Evolutionary conservation across 2,797 vertebrate genomes (phyloP).

Genomic region (Esox lucius): DNA sequence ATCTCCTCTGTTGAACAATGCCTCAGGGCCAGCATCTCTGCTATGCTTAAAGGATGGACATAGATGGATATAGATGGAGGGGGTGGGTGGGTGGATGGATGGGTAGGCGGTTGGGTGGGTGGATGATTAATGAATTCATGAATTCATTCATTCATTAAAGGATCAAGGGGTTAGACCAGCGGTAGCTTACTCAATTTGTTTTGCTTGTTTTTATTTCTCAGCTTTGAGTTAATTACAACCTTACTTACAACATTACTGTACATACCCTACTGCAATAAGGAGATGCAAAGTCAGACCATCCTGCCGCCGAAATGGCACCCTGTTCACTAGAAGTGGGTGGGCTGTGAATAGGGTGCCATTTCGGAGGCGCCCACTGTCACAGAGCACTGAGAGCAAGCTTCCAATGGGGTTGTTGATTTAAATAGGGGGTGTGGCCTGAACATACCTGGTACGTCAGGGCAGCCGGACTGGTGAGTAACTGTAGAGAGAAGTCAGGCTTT

Average conservation of each 20-base stretch:
- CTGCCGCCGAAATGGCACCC: constrained; percentile 34
- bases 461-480: constrained; percentile 71
- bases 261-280: constrained; percentile 8
- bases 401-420: not conserved
- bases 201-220: constrained; percentile 22
- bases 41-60: constrained; percentile 7
- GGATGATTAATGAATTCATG: constrained; percentile 30
- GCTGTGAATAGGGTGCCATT: not conserved
- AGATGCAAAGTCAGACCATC: constrained; percentile 19
- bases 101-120: constrained; percentile 30
- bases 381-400: not conserved
- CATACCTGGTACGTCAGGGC: constrained; percentile 77
- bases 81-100: constrained; percentile 18
- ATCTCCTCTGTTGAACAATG: constrained; percentile 1
- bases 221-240: constrained; percentile 10
- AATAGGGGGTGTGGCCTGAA: constrained; percentile 39
- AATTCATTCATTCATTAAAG: constrained; percentile 29
- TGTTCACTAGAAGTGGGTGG: not conserved
- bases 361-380: constrained; percentile 33
- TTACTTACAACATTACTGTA: not conserved
- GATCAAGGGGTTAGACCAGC: constrained; percentile 36
- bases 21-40: not conserved
- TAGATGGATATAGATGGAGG: constrained; percentile 17
- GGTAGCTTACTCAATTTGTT: constrained; percentile 14
- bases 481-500: constrained; percentile 77